Percentiles rank a stretch among this genome's conserved stretches.
Conservation (phyloP, 2,797 vertebrate genomes). For the Cuculus canorus region DNA sequence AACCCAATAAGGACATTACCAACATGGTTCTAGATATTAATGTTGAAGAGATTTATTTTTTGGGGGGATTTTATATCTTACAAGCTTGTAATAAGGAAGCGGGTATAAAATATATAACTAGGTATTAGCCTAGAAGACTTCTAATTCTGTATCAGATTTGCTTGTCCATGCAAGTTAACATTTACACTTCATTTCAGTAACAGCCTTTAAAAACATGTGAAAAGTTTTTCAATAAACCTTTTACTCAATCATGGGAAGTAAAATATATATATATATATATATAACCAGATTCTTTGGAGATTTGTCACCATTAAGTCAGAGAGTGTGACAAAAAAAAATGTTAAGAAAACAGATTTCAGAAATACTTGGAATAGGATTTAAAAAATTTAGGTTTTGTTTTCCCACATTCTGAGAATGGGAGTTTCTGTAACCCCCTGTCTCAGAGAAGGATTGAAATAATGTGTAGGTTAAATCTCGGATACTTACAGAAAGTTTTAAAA, state of each 20-base stretch:
- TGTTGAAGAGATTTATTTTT: background rate
- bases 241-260: background rate
- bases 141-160: background rate
- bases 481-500: slow-evolving; percentile 27
- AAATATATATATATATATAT: background rate
- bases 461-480: background rate
- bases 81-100: background rate
- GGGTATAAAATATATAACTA: background rate
- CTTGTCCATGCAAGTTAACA: background rate
- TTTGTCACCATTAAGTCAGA: background rate
- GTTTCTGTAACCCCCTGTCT: background rate
- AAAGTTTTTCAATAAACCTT: background rate
- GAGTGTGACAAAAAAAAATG: background rate
- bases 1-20: background rate
- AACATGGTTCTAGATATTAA: background rate
- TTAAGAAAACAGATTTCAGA: background rate
- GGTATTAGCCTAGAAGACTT: background rate
- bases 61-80: background rate
- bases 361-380: background rate
- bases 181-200: background rate
- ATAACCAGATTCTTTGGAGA: background rate
- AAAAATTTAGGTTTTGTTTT: background rate
- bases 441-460: background rate
- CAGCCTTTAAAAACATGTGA: background rate
- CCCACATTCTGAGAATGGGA: background rate